These are phyloP conservation scores for Papilio protenor DNA, from an alignment of 2,888 invertebrate species.

Conservation along the genomic window DNA sequence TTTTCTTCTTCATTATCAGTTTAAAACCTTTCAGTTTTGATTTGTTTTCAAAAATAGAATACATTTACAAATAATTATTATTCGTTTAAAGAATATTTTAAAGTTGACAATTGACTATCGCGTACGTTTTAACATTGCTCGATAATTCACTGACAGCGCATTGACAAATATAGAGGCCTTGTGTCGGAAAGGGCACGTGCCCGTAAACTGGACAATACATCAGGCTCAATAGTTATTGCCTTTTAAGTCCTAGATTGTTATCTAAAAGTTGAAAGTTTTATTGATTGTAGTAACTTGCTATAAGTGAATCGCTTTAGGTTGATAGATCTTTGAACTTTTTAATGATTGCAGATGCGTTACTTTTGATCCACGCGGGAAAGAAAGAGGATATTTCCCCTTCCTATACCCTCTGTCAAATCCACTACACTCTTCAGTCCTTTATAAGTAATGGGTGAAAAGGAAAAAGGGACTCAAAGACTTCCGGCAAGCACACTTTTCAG, in stretches of 20 bases:
- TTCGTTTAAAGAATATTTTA: neutral
- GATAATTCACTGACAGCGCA: constrained; percentile 22
- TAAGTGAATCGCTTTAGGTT: neutral
- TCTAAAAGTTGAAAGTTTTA: constrained; percentile 15
- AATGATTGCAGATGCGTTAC: neutral
- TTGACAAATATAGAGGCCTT: constrained; percentile 31
- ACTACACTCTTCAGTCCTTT: too few species aligned
- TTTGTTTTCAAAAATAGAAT: neutral
- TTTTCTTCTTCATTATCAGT: too few species aligned
- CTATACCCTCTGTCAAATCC: too few species aligned
- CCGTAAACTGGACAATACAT: constrained; percentile 5
- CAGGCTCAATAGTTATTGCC: constrained; percentile 8
- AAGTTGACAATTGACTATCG: constrained; percentile 9
- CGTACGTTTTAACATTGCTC: neutral
- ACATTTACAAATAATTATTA: neutral
- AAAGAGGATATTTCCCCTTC: too few species aligned
- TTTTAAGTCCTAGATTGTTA: constrained; percentile 21
- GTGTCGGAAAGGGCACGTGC: constrained; percentile 28
- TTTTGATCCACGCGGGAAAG: too few species aligned
- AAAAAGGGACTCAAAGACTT: too few species aligned
- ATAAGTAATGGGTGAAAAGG: too few species aligned
- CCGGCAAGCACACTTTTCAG: too few species aligned
- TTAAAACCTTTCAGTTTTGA: too few species aligned
- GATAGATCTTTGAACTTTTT: neutral
- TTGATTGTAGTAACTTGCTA: neutral